These are phyloP conservation scores for Papilio polytes DNA, from an alignment of 1,140 invertebrate species.

Conservation along the genomic window DNA sequence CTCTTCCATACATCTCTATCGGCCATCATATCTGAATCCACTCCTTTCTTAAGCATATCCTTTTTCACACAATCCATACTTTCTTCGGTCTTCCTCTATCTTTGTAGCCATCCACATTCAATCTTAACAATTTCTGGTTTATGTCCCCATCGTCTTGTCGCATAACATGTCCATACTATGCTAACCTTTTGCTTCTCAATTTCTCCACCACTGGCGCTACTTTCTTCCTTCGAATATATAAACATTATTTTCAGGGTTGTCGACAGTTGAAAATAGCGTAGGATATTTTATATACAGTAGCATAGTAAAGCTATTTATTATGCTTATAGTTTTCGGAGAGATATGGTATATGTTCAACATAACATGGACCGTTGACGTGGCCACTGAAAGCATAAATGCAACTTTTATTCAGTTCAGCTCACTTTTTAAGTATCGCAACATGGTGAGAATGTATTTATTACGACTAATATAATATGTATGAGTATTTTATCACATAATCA, in stretches of 20 bases:
- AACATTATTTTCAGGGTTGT: constrained; percentile 52
- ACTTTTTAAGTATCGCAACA: constrained; percentile 53
- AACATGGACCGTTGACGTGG: constrained; percentile 50
- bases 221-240: neutral
- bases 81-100: too few relatives aligned
- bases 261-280: constrained; percentile 45
- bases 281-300: constrained; percentile 55
- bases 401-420: constrained; percentile 59
- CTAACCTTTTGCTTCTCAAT: too few relatives aligned
- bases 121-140: too few relatives aligned
- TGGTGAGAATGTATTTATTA: constrained; percentile 47
- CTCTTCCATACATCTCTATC: too few relatives aligned
- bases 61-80: too few relatives aligned
- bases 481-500: too few relatives aligned
- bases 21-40: too few relatives aligned
- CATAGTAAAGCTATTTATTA: constrained; percentile 45
- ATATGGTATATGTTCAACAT: constrained; percentile 54
- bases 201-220: too few relatives aligned
- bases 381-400: constrained; percentile 54
- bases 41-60: too few relatives aligned
- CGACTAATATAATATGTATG: neutral
- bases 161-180: too few relatives aligned
- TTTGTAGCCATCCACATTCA: too few relatives aligned
- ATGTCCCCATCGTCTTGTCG: too few relatives aligned
- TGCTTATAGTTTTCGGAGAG: constrained; percentile 47